A percentile compares a stretch with the other conserved stretches of the same genome.
Evolutionary conservation across 2,797 vertebrate species (phyloP).

Genomic region (Benthosema pterotum): DNA sequence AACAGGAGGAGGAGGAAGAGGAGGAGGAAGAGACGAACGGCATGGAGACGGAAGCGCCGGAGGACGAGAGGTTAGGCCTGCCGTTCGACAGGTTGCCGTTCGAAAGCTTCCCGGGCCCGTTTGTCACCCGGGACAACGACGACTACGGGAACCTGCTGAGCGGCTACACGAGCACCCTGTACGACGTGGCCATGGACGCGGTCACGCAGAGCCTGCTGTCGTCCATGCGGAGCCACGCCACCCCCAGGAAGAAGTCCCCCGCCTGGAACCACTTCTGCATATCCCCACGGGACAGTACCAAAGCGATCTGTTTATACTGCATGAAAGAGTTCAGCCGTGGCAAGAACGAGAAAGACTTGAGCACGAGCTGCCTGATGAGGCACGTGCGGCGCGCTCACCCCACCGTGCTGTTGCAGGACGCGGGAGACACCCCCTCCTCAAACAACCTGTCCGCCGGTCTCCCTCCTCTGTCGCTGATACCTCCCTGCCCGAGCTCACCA

Average conservation of each 20-base stretch:
- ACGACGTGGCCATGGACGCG: slow-evolving; percentile 97
- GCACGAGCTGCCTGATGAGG: slow-evolving; percentile 98
- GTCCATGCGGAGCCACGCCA: slow-evolving; percentile 85
- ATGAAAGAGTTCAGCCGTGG: slow-evolving; percentile 99
- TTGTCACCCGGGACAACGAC: slow-evolving; percentile 83
- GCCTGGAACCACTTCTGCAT: slow-evolving; percentile 99
- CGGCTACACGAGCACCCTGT: slow-evolving; percentile 94
- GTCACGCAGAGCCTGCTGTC: slow-evolving; percentile 96
- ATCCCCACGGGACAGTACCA: slow-evolving; percentile 96
- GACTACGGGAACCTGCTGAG: slow-evolving; percentile 91
- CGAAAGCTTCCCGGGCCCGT: slow-evolving; percentile 80
- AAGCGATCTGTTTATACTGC: slow-evolving; percentile 99
- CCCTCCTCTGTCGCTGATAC: slow-evolving; percentile 75
- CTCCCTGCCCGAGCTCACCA: slow-evolving; percentile 83
- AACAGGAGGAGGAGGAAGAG: slow-evolving; percentile 55
- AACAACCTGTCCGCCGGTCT: slow-evolving; percentile 70
- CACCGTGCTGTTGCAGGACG: slow-evolving; percentile 88
- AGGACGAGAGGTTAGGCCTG: slow-evolving; percentile 78
- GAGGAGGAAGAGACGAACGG: slow-evolving; percentile 75
- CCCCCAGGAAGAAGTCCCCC: slow-evolving; percentile 95
- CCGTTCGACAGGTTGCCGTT: slow-evolving; percentile 76
- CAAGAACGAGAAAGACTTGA: slow-evolving; percentile 99
- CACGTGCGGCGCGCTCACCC: slow-evolving; percentile 96
- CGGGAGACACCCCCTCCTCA: slow-evolving; percentile 75
- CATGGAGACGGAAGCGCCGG: slow-evolving; percentile 80